phyloP scores from a whole-genome alignment of 1,140 invertebrate genomes.

The Hesperophylax magnus region DNA sequence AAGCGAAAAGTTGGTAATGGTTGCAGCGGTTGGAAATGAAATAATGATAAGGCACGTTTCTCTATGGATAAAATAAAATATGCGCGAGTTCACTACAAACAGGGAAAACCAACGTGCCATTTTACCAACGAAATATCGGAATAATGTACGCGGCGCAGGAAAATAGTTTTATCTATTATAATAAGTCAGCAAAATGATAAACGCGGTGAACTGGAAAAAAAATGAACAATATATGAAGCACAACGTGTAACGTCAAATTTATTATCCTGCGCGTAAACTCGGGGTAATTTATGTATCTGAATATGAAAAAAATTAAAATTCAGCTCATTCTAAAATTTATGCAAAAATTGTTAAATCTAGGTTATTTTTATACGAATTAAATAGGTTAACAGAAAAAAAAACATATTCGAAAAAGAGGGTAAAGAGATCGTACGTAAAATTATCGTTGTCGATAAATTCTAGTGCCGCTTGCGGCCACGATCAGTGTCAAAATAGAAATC shows the following conservation, averaged over 20 bases:
- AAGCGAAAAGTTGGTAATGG: constrained; percentile 29
- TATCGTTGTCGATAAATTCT: no score
- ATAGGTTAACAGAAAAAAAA: no score
- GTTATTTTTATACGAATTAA: no score
- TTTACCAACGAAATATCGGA: constrained; percentile 24
- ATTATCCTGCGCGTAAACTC: not conserved
- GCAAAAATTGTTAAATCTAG: no score
- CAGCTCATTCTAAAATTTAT: not conserved
- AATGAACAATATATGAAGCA: not conserved
- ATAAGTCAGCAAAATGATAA: constrained; percentile 38
- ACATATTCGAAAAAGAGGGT: no score
- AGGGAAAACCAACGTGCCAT: constrained; percentile 15
- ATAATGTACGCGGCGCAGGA: constrained; percentile 11
- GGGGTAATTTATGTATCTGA: not conserved
- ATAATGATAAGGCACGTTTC: constrained; percentile 51
- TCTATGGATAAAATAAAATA: constrained; percentile 40
- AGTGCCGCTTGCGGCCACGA: not conserved
- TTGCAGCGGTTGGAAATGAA: constrained; percentile 22
- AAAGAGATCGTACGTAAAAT: no score
- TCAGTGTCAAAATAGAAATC: constrained; percentile 45
- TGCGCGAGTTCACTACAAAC: constrained; percentile 16
- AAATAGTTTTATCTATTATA: constrained; percentile 45
- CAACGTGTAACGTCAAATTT: not conserved
- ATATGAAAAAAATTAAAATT: constrained; percentile 1
- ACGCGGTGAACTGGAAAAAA: constrained; percentile 32